Evolutionary conservation across 2,113 vertebrate species (phyloP).

Genomic region (Narcine bancroftii): DNA sequence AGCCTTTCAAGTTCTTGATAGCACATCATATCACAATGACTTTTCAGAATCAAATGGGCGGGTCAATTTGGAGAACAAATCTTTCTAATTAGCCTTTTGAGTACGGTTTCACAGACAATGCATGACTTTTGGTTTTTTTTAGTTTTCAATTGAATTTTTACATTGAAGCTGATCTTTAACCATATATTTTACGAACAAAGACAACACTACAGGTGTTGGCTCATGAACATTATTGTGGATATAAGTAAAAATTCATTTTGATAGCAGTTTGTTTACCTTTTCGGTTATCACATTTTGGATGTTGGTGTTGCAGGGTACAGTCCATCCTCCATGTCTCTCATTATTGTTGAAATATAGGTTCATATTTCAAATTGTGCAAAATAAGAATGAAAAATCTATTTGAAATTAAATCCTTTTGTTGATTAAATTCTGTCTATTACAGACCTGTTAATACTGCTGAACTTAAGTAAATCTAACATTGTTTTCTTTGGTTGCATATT

Average conservation of each 20-base stretch:
- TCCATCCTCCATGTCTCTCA: background rate
- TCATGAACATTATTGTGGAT: constrained; percentile 38
- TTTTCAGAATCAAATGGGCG: background rate
- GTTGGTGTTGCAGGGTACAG: background rate
- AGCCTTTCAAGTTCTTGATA: too few relatives aligned
- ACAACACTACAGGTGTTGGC: constrained; percentile 22
- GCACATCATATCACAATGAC: too few relatives aligned
- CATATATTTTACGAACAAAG: constrained; percentile 36
- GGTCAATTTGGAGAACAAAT: background rate
- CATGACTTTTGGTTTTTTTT: constrained; percentile 38
- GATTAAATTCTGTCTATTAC: too few relatives aligned
- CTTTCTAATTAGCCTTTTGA: background rate
- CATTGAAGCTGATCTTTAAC: constrained; percentile 38
- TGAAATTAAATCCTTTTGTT: background rate
- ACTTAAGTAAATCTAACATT: background rate
- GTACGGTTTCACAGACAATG: constrained; percentile 38
- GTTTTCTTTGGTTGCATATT: background rate
- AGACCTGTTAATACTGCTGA: background rate
- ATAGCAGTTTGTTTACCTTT: constrained; percentile 40
- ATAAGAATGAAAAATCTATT: background rate
- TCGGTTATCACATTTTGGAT: constrained; percentile 39
- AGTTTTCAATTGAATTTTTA: constrained; percentile 36
- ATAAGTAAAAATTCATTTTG: constrained; percentile 41
- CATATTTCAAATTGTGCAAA: background rate
- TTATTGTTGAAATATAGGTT: background rate